Percentiles rank a stretch among this genome's conserved stretches.
Conservation (phyloP, 1,140 invertebrate genomes). For the Listronotus oregonensis region DNA sequence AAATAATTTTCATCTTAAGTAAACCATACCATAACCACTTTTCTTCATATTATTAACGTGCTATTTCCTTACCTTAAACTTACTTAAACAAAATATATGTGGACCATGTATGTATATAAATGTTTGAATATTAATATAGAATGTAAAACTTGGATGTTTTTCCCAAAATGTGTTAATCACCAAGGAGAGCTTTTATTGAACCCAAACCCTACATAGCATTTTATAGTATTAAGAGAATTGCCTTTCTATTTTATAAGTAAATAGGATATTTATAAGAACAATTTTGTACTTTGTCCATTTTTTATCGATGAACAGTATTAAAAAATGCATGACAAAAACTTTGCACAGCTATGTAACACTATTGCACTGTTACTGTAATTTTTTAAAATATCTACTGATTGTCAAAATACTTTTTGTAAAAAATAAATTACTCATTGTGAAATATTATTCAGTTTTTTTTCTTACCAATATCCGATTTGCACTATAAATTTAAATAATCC, state of each 20-base stretch:
- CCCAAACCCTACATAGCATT: constrained; percentile 7
- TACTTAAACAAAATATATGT: constrained; percentile 10
- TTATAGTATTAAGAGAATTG: constrained; percentile 14
- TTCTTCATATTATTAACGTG: neutral
- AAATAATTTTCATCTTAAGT: too few relatives aligned
- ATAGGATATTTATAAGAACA: constrained; percentile 24
- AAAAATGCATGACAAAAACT: constrained; percentile 42
- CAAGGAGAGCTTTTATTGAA: neutral
- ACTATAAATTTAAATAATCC: too few relatives aligned
- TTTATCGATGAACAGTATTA: constrained; percentile 42
- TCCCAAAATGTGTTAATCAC: neutral
- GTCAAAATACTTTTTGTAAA: constrained; percentile 44
- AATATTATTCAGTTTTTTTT: neutral
- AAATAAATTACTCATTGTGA: constrained; percentile 40
- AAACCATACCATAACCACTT: too few relatives aligned
- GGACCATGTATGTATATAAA: constrained; percentile 14
- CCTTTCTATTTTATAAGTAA: constrained; percentile 30
- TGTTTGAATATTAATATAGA: constrained; percentile 8
- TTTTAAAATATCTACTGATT: constrained; percentile 20
- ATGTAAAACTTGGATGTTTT: constrained; percentile 1
- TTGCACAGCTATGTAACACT: constrained; percentile 41
- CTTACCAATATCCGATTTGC: too few relatives aligned
- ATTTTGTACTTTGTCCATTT: constrained; percentile 48
- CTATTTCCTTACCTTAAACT: constrained; percentile 1
- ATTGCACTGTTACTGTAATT: constrained; percentile 17